Percentiles rank a stretch among this genome's conserved stretches.
Conservation (phyloP, 1,140 invertebrate genomes). For the Phortica variegata region DNA sequence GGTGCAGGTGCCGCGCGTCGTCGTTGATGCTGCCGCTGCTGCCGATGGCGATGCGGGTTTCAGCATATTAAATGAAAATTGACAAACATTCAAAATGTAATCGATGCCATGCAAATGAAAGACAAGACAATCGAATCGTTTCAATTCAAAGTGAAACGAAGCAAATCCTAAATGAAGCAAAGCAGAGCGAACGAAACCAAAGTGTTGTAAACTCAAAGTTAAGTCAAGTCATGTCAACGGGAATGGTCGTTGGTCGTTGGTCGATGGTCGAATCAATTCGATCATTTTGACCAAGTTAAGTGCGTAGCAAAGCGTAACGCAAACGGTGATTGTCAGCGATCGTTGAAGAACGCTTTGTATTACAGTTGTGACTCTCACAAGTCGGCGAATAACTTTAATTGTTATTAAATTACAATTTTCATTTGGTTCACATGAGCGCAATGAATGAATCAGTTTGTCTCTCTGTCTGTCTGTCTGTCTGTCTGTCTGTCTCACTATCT, state of each 20-base stretch:
- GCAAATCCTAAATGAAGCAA: neutral
- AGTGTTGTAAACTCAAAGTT: no score
- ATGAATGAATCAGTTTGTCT: no score
- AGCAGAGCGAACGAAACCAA: no score
- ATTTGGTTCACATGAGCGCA: constrained; percentile 29
- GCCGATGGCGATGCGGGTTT: constrained; percentile 19
- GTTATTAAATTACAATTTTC: constrained; percentile 47
- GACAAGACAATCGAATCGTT: no score
- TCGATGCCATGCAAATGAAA: constrained; percentile 51
- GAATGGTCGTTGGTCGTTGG: no score
- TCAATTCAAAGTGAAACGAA: constrained; percentile 31
- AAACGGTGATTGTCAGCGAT: constrained; percentile 43
- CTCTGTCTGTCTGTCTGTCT: neutral
- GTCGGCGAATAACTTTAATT: constrained; percentile 51
- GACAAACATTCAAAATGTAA: constrained; percentile 54
- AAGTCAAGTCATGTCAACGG: no score
- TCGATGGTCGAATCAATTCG: neutral
- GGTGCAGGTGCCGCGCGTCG: neutral
- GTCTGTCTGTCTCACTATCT: neutral
- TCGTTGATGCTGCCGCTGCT: neutral
- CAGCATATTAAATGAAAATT: constrained; percentile 38
- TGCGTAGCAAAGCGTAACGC: constrained; percentile 54
- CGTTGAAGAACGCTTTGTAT: no score
- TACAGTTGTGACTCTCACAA: no score
- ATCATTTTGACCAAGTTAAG: constrained; percentile 54